Percentiles rank a stretch among this genome's conserved stretches.
phyloP scores from a whole-genome alignment of 2,888 invertebrate species.

The Andrena hattorfiana region DNA sequence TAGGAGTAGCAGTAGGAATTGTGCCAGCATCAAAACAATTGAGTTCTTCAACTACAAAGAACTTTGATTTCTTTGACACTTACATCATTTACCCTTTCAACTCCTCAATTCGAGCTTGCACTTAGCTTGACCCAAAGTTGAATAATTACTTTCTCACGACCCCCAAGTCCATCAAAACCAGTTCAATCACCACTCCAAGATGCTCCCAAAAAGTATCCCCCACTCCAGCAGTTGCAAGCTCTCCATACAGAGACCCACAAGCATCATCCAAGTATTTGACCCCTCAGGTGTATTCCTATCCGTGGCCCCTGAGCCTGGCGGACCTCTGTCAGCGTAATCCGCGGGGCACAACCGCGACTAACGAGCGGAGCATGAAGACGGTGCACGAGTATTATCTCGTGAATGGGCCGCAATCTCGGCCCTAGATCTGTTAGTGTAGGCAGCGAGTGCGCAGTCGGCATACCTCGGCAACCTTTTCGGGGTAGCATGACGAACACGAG shows the following conservation, averaged over 20 bases:
- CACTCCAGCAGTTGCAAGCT: neutral
- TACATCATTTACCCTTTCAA: too few species aligned
- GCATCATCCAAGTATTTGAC: conserved; percentile 6
- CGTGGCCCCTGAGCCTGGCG: conserved; percentile 23
- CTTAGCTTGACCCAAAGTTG: too few species aligned
- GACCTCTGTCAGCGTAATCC: conserved; percentile 54
- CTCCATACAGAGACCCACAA: neutral
- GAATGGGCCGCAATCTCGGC: conserved; percentile 64
- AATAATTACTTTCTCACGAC: neutral
- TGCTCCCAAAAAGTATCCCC: neutral
- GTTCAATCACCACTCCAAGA: neutral
- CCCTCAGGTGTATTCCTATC: conserved; percentile 26
- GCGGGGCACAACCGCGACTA: conserved; percentile 53
- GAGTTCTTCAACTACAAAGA: too few species aligned
- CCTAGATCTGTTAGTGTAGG: conserved; percentile 58
- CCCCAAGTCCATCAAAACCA: neutral
- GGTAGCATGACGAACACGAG: conserved; percentile 46
- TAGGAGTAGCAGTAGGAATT: too few species aligned
- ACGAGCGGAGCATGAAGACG: conserved; percentile 60
- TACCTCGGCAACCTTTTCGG: conserved; percentile 56
- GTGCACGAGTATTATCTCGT: conserved; percentile 60
- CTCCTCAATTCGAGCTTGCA: too few species aligned
- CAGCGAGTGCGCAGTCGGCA: conserved; percentile 56
- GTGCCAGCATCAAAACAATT: too few species aligned
- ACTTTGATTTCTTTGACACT: too few species aligned